Base-by-base conservation (phyloP, 2,888 invertebrate genomes). In the Meiosimyza platycephala region DNA sequence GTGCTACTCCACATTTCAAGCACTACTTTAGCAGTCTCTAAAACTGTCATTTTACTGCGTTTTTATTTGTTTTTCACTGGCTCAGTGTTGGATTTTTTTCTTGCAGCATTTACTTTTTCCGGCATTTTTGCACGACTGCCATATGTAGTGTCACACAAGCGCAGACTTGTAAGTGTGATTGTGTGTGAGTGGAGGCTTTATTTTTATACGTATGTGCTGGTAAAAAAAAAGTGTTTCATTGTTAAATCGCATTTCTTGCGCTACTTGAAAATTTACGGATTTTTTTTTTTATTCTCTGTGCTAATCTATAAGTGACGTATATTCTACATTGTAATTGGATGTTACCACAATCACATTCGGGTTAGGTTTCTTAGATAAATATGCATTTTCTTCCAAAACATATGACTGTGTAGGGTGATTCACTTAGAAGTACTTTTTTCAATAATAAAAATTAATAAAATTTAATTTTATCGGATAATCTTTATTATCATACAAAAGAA, bases 201-300 rank as follows among this genome's bases (percentile, higher is more conserved):
- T 40, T 40, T 40, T 40, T 40, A 40, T 40, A 40, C 16, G 66
- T 54, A 40, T 65, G 66, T 54, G 66, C 16, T 50, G 28, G 55
- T 33, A 15, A 51, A 9, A 52, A 15, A 51, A 9, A 52, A 40
- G 16, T 67, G 52, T 54, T 22, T 51, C 60, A 63, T 62, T 70
- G 62, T 63, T 52, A 63, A 70, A 70, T 70, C 33, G 70, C 62
- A 70, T 70, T 70, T 70, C 70, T 70, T 62, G 18, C 62, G 63
- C 62, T 70, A 40, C 70, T 63, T 69, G 28, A 62, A 28, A 16
- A 60, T 50, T 22, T 40, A 1, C 18, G 12, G 52, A 18, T 13
- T 15, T 13, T 60, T 28, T 51, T 69, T 60, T 48, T n/a, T 48
- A 48, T 48, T 22, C 28, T 48, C 16, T 22, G 16, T 48, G 47